These are phyloP conservation scores for Ischnus inquisitorius DNA, from an alignment of 2,888 invertebrate species.

Conservation along the genomic window DNA sequence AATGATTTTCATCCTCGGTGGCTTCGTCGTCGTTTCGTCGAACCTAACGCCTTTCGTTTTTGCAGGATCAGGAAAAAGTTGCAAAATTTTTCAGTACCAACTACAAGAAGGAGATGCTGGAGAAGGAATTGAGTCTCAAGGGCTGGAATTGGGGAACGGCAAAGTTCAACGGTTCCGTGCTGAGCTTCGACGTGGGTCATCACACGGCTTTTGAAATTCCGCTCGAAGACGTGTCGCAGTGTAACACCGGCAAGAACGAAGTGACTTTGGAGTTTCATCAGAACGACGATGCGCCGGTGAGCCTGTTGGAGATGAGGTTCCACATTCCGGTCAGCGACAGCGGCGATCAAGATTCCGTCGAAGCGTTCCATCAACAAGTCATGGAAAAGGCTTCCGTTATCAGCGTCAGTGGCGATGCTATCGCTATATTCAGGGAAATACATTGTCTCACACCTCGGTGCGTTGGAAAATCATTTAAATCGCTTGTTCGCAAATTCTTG, in stretches of 20 bases:
- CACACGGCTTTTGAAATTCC: slow-evolving; percentile 98
- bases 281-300: slow-evolving; percentile 99
- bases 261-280: slow-evolving; percentile 99
- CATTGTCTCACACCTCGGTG: slow-evolving; percentile 99
- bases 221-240: slow-evolving; percentile 97
- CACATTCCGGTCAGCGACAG: slow-evolving; percentile 97
- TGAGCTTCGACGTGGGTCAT: slow-evolving; percentile 94
- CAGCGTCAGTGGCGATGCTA: slow-evolving; percentile 98
- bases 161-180: slow-evolving; percentile 94
- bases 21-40: not conserved
- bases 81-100: slow-evolving; percentile 94
- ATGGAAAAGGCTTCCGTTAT: slow-evolving; percentile 97
- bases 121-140: slow-evolving; percentile 96
- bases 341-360: slow-evolving; percentile 96
- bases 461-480: slow-evolving; percentile 23
- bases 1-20: not conserved
- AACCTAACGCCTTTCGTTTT: not conserved
- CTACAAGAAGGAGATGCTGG: slow-evolving; percentile 94
- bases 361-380: slow-evolving; percentile 98
- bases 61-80: slow-evolving; percentile 96
- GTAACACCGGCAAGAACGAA: slow-evolving; percentile 98
- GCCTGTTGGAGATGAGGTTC: slow-evolving; percentile 98
- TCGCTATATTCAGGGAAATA: slow-evolving; percentile 98
- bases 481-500: too few relatives aligned
- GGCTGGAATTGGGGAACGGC: slow-evolving; percentile 99